Base-by-base conservation (phyloP, 1,140 invertebrate genomes). In the Hyles vespertilio region DNA sequence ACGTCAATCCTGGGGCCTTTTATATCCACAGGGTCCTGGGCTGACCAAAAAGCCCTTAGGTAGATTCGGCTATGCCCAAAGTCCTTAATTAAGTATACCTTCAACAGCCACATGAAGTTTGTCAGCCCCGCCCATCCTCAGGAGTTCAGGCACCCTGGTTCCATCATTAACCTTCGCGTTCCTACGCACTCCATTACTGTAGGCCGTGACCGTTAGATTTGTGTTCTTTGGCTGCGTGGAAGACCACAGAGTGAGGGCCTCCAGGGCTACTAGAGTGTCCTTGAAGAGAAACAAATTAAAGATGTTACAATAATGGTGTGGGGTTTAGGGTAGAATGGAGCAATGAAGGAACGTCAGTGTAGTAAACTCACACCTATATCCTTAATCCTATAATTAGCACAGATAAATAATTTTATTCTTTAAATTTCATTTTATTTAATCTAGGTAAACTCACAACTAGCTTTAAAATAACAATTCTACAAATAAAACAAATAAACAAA, bases 191-290 rank as follows among this genome's bases (percentile, higher is more conserved):
- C 51, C 36, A 3, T 67, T 65, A 48, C 65, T 72, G 4, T 50
- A 58, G 0, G 74, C 70, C 3, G 59, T 72, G 12, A 89, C 70
- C 1, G 64, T 80, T 12, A 87, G 57, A 48, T 76, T 72, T 8
- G 70, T 61, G 0, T 64, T 11, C 2, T 60, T 57, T 0, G 74
- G 76, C 32, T 77, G 69, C 0, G 66, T 49, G 0, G 74, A 57
- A 0, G 79, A 70, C 77, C 84, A 82, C 3, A 65, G 56, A 3
- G 71, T 70, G 0, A 94, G 73, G 0, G 92, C 93, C 65, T 94
- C 92, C n/a, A 94, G 74, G 1, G 92, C 93, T 7, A 94, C 83
- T 5, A 93, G 84, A 0, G 93, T 94, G 58, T 94, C 93, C 88
- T 62, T 12, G 40, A 12, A 43, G 10, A 43, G 43, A 47, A 8